Conservation (phyloP, 2,113 vertebrate genomes). For the Cranoglanis bouderius region DNA sequence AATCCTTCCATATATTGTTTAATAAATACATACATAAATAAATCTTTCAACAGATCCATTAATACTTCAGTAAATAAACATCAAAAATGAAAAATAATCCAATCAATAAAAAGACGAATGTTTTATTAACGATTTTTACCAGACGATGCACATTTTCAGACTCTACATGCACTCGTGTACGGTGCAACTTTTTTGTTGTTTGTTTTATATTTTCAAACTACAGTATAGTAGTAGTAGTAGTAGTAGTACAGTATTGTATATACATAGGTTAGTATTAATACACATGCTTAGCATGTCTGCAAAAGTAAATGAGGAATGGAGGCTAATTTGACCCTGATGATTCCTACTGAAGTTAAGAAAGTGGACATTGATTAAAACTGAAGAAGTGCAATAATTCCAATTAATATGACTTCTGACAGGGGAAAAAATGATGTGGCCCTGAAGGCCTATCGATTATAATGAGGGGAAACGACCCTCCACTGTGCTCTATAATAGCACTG, state of each 20-base stretch:
- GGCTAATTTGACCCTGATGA: background rate
- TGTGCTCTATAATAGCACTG: slow-evolving; percentile 64
- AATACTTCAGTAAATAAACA: background rate
- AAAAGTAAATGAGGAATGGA: background rate
- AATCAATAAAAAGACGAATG: background rate
- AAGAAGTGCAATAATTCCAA: slow-evolving; percentile 46
- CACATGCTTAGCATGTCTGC: background rate
- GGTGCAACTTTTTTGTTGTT: background rate
- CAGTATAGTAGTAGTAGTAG: no score
- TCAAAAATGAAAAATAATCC: background rate
- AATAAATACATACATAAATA: background rate
- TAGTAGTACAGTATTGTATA: background rate
- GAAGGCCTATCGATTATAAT: slow-evolving; percentile 60
- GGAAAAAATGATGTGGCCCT: slow-evolving; percentile 31
- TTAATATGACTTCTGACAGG: slow-evolving; percentile 46
- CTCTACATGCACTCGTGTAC: background rate
- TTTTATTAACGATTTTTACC: background rate
- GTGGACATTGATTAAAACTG: background rate
- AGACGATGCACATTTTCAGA: background rate
- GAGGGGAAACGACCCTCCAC: slow-evolving; percentile 58
- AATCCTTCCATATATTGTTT: background rate
- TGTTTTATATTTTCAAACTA: background rate
- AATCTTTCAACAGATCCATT: background rate
- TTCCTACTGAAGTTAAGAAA: background rate
- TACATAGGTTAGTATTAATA: background rate